Conservation (phyloP, 2,113 vertebrate genomes). For the Pimephales promelas region DNA sequence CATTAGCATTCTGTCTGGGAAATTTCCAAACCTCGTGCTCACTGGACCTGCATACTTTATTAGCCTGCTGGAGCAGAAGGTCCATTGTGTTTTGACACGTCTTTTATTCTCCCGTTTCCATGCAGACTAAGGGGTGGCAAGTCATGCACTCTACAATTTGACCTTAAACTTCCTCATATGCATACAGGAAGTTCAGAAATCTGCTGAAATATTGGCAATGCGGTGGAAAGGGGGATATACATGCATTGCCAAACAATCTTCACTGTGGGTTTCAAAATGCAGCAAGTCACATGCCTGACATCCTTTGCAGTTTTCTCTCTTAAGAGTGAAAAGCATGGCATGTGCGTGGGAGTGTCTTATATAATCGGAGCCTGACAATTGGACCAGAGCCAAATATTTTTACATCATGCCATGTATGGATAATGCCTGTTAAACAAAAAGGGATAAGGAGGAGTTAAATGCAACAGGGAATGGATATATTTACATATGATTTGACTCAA, state of each 20-base stretch:
- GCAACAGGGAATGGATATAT: slow-evolving; percentile 7
- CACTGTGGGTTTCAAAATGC: not conserved
- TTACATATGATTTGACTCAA: not conserved
- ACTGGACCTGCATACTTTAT: slow-evolving; percentile 23
- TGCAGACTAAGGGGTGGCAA: not conserved
- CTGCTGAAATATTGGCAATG: not conserved
- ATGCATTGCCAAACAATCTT: not conserved
- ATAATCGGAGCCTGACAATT: not conserved
- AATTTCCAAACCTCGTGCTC: slow-evolving; percentile 20
- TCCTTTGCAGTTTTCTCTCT: not conserved
- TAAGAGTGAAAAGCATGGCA: slow-evolving; percentile 1
- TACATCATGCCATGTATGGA: slow-evolving; percentile 27
- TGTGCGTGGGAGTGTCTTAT: not conserved
- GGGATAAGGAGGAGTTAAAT: not conserved
- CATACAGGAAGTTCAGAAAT: not conserved
- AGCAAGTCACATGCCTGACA: slow-evolving; percentile 32
- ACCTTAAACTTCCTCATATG: not conserved
- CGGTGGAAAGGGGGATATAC: not conserved
- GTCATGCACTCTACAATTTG: not conserved
- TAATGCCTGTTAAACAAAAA: not conserved
- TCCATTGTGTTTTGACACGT: not conserved
- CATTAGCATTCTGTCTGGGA: slow-evolving; percentile 45
- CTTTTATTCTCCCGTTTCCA: not conserved
- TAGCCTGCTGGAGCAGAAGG: slow-evolving; percentile 24
- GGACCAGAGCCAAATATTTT: not conserved